These are phyloP conservation scores for Meriones psammophilus DNA, from an alignment of 2,797 vertebrate genomes.

Conservation along the genomic window DNA sequence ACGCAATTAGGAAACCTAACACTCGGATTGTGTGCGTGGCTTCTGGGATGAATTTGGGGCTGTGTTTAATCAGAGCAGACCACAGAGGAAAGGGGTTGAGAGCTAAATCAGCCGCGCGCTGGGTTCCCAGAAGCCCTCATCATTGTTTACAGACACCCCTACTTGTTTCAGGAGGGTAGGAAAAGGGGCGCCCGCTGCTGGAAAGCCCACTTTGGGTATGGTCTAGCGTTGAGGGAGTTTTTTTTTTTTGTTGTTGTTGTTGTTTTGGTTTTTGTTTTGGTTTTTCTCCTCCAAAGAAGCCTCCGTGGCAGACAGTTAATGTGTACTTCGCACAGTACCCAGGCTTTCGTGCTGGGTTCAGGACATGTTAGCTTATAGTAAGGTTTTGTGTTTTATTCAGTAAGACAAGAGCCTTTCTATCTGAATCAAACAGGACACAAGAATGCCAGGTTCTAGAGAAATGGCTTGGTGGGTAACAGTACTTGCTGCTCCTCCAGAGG, in stretches of 20 bases:
- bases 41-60: not conserved
- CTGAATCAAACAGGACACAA: not conserved
- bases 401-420: not conserved
- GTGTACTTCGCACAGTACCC: not conserved
- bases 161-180: not conserved
- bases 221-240: not conserved
- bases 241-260: too few species aligned
- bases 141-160: not conserved
- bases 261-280: too few species aligned
- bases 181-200: not conserved
- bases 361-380: not conserved
- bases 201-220: not conserved
- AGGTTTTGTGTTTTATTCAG: not conserved
- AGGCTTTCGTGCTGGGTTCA: not conserved
- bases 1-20: constrained; percentile 27
- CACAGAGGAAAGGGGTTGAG: not conserved
- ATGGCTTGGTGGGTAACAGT: too few species aligned
- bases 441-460: not conserved
- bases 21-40: not conserved
- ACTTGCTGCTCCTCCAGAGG: not conserved
- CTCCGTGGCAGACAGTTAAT: not conserved
- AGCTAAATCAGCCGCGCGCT: not conserved
- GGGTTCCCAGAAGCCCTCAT: not conserved
- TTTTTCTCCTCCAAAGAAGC: not conserved
- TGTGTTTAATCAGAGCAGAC: constrained; percentile 5